A percentile compares a stretch with the other conserved stretches of the same genome.
These are phyloP conservation scores for Lasioglossum malachurum DNA, from an alignment of 2,888 invertebrate genomes.

Conservation along the genomic window DNA sequence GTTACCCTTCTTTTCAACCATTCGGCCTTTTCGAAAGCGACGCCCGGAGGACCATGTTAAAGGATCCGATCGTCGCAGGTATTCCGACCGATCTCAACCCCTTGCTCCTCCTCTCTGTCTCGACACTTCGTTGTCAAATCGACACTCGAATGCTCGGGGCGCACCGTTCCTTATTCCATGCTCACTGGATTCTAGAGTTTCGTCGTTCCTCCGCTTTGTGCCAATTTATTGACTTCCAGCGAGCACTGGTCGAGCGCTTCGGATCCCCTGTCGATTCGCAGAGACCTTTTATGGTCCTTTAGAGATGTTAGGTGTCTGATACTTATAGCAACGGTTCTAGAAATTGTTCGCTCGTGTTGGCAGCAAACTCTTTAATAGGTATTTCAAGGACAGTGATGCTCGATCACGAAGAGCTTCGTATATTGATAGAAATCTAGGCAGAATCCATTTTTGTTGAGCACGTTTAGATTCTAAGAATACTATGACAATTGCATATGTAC, in stretches of 20 bases:
- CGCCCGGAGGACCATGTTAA: constrained; percentile 31
- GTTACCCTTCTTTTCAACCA: constrained; percentile 4
- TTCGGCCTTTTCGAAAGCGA: constrained; percentile 35
- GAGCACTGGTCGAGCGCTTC: neutral
- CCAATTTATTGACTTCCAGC: neutral
- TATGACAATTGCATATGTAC: no score
- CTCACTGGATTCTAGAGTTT: neutral
- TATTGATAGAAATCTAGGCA: neutral
- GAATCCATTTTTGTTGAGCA: no score
- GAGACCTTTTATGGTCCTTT: neutral
- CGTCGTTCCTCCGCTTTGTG: neutral
- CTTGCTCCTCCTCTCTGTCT: constrained; percentile 10
- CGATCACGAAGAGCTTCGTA: no score
- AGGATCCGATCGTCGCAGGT: constrained; percentile 27
- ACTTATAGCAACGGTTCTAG: neutral
- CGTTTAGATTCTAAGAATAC: no score
- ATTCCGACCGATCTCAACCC: constrained; percentile 13
- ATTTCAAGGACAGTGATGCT: no score
- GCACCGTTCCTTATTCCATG: neutral
- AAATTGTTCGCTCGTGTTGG: neutral
- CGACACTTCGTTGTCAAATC: constrained; percentile 32
- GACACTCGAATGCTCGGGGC: constrained; percentile 25
- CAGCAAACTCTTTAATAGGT: neutral
- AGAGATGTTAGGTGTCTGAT: neutral
- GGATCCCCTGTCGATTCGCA: neutral